phyloP scores from a whole-genome alignment of 2,888 invertebrate genomes.

The Timandra comae region DNA sequence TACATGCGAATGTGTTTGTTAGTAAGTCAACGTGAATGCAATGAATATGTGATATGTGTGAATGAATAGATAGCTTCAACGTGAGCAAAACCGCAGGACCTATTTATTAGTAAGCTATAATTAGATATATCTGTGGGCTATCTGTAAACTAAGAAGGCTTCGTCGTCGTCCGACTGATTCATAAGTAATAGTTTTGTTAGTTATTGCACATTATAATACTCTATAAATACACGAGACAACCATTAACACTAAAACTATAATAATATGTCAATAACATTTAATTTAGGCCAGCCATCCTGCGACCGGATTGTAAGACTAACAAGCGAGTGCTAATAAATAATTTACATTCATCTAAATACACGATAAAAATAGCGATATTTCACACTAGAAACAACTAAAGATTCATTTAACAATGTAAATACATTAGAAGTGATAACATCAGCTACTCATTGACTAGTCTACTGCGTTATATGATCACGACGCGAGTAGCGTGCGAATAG shows the following conservation, averaged over 20 bases:
- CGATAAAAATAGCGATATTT: conserved; percentile 61
- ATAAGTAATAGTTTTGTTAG: conserved; percentile 51
- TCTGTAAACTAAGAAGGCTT: conserved; percentile 50
- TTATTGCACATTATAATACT: conserved; percentile 57
- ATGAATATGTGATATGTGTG: too few relatives aligned
- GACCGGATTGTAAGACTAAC: conserved; percentile 10
- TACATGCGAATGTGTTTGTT: too few relatives aligned
- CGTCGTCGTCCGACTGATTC: conserved; percentile 47
- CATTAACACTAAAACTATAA: conserved; percentile 30
- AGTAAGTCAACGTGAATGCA: too few relatives aligned
- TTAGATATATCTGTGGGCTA: conserved; percentile 38
- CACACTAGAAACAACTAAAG: conserved; percentile 70
- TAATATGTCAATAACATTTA: conserved; percentile 24
- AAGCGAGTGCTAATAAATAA: conserved; percentile 61
- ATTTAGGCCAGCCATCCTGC: conserved; percentile 31
- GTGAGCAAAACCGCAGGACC: too few relatives aligned
- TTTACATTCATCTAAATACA: conserved; percentile 57
- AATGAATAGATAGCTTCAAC: too few relatives aligned
- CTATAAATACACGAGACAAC: conserved; percentile 39
- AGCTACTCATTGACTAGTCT: conserved; percentile 74
- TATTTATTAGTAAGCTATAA: conserved; percentile 38
- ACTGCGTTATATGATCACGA: conserved; percentile 35
- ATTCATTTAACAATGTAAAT: conserved; percentile 66
- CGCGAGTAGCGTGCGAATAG: conserved; percentile 30
- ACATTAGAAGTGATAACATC: conserved; percentile 68